phyloP scores from a whole-genome alignment of 2,797 vertebrate genomes.

The Anas capensis region DNA sequence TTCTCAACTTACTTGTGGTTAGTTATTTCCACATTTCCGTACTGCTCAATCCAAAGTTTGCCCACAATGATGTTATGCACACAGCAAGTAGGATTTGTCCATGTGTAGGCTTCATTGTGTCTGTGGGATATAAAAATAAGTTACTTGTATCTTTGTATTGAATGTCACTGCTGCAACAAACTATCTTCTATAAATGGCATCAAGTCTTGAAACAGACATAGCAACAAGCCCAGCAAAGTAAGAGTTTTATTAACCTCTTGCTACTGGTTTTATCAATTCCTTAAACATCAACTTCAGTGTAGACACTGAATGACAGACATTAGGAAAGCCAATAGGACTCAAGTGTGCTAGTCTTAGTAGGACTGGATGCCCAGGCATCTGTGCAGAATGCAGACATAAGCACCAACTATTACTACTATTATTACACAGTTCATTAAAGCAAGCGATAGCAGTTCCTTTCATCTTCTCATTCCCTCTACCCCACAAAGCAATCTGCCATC shows the following conservation, averaged over 20 bases:
- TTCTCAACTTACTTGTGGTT: conserved; percentile 91
- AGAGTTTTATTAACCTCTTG: background rate
- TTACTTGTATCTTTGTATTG: background rate
- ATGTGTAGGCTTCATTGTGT: conserved; percentile 94
- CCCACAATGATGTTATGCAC: conserved; percentile 98
- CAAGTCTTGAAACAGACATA: background rate
- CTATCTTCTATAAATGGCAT: background rate
- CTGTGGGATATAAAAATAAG: conserved; percentile 70
- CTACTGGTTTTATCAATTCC: background rate
- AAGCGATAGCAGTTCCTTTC: background rate
- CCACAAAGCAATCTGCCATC: background rate
- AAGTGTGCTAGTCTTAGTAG: background rate
- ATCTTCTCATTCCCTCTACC: background rate
- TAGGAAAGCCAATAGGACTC: background rate
- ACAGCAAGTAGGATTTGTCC: conserved; percentile 97
- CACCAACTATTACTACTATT: background rate
- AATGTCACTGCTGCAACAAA: background rate
- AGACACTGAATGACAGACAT: background rate
- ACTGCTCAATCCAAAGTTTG: conserved; percentile 98
- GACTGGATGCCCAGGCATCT: background rate
- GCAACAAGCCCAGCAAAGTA: background rate
- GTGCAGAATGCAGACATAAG: background rate
- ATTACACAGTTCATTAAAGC: background rate
- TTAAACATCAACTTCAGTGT: background rate
- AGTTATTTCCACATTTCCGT: conserved; percentile 94